Evolutionary conservation across 2,797 vertebrate genomes (phyloP).

Genomic region (Microtus californicus): DNA sequence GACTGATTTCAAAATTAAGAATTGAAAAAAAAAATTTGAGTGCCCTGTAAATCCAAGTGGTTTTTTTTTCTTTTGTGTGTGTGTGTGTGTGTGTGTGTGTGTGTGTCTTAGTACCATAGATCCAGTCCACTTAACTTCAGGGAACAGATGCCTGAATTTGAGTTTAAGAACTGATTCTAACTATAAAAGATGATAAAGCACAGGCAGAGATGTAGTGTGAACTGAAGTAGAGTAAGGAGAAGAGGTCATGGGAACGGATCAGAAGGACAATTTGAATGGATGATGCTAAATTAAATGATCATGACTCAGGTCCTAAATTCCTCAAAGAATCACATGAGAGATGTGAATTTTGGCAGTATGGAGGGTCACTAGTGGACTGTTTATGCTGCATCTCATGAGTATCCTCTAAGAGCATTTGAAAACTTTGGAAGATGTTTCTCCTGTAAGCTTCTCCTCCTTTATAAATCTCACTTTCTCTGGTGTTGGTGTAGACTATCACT

Average conservation of each 20-base stretch:
- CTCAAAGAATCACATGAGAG: neutral
- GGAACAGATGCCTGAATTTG: neutral
- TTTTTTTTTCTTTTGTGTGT: neutral
- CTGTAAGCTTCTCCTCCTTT: constrained; percentile 18
- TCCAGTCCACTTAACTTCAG: neutral
- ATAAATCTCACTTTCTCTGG: neutral
- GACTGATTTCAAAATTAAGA: neutral
- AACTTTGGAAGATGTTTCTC: neutral
- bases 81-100: no score
- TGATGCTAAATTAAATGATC: neutral
- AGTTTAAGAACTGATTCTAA: neutral
- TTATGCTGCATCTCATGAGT: neutral
- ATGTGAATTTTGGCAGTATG: neutral
- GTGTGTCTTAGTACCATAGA: neutral
- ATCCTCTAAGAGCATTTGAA: neutral
- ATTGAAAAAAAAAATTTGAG: neutral
- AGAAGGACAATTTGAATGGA: neutral
- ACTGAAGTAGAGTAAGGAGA: neutral
- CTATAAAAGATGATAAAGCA: neutral
- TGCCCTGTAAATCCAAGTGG: neutral
- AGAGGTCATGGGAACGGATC: neutral
- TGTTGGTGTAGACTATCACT: neutral
- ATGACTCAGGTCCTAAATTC: neutral
- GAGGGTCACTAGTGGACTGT: neutral
- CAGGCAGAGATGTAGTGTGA: neutral